Evolutionary conservation across 1,140 invertebrate genomes (phyloP), one percentile per base, ranked within the genome.

Genomic region (Euschistus heros): DNA sequence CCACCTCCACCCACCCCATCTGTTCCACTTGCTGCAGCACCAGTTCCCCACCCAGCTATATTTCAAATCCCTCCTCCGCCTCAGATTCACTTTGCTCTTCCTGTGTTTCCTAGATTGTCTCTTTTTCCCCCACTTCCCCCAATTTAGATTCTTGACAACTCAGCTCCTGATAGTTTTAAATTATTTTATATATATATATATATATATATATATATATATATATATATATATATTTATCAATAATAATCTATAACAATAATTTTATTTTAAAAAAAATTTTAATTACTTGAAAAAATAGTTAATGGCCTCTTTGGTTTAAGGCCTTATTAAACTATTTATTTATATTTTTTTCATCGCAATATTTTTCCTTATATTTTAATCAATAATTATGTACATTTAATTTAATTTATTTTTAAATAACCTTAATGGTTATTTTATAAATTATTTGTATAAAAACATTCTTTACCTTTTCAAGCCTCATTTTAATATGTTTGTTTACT

Each of bases 1-100:
- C 64, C 24, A 15, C 37, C n/a, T 4, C 62, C 61, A 8, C 52
- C 37, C 15, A 57, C 59, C 18, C 60, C 64, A 37, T n/a, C 66
- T 17, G 63, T 60, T 17, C 68, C 63, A 4, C 37, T 64, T 17
- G 64, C 62, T 15, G 64, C 52, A 60, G 59, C 54, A 63, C 37
- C 64, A 50, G 22, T 66, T 63, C 50, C 62, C 18, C 52, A 63
- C 46, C 37, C 33, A 7, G 20, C 52, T 17, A 30, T 52, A 22
- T 46, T 30, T 15, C 57, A 64, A 22, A 46, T 50, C 14, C 44
- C 54, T 24, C 54, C 54, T 57, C 54, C 54, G 1, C 47, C 47
- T 7, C n/a, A 18, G 24, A 24, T 57, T 50, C 44, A 62, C 46
- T 66, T 33, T 66, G 59, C 30, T n/a, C 47, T 30, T n/a, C 30